Evolutionary conservation across 2,113 vertebrate genomes (phyloP).

Genomic region (Cariama cristata): DNA sequence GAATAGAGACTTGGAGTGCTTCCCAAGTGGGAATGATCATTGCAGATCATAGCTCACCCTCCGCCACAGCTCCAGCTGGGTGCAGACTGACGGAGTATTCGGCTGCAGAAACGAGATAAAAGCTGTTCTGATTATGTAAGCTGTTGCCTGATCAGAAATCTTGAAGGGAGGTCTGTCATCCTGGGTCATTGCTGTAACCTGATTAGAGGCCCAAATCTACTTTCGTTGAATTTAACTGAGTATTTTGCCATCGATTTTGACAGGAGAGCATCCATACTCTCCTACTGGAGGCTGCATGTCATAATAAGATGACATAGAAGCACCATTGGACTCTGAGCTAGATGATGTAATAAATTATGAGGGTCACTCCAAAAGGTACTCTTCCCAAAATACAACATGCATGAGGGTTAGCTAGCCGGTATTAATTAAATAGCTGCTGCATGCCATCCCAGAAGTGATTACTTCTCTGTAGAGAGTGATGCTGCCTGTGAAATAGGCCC

Average conservation of each 20-base stretch:
- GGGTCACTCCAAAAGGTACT: neutral
- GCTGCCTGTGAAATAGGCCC: neutral
- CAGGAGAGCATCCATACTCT: neutral
- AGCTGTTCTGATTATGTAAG: neutral
- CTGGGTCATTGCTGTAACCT: neutral
- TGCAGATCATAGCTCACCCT: neutral
- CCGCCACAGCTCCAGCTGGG: neutral
- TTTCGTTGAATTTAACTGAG: neutral
- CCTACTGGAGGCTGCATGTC: neutral
- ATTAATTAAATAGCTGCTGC: neutral
- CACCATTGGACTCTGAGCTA: neutral
- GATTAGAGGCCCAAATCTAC: neutral
- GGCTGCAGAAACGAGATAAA: neutral
- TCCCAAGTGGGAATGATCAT: neutral
- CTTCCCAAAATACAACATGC: neutral
- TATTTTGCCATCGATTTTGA: neutral
- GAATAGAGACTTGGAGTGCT: neutral
- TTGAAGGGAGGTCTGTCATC: neutral
- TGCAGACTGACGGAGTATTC: neutral
- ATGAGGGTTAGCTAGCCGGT: neutral
- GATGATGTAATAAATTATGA: neutral
- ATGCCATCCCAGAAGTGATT: neutral
- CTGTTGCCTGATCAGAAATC: neutral
- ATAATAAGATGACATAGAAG: neutral
- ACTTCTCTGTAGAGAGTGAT: neutral